Evolutionary conservation across 1,140 invertebrate genomes (phyloP), one percentile per base, ranked within the genome.

Genomic region (Anoplolepis gracilipes): DNA sequence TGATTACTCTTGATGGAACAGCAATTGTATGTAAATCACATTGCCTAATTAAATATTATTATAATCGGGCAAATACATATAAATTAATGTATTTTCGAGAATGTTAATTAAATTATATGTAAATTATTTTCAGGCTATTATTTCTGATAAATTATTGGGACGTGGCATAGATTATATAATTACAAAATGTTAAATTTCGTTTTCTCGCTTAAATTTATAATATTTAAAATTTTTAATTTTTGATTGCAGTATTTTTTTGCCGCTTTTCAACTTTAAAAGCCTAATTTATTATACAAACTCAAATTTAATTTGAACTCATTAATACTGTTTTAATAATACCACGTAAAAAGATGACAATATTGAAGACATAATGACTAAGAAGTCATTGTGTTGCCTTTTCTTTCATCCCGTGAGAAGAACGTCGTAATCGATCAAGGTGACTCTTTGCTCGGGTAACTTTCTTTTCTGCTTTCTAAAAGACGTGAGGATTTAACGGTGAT

Each of bases 371-470:
- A 22, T 16, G 11, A 25, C 16, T 22, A 13, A 55, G 57, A 55
- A 30, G 6, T 36, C 13, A 36, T 55, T 73, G 30, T 36, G 5
- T 0, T 33, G 28, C 22, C 36, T 75, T 59, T 19, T 62, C 16
- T 42, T 62, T 62, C 25, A 39, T 10, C 33, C 16, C 1, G 42
- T 16, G 19, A n/a, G 25, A 64, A 77, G 5, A 67, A 79, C 22
- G 5, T 53, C 8, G 76, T 55, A 39, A 70, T 79, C 46, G 30
- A 55, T 79, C 64, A 69, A 79, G 55, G n/a, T 77, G 33, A 53
- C 16, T 53, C 4, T 69, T 69, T 36, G 42, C 42, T 11, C 64
- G 8, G 6, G 2, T 10, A 33, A 69, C 33, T 70, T 39, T 1
- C 25, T 39, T 70, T 55, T 39, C 10, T 25, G 16, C 16, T 55